These are phyloP conservation scores for Erpornis zantholeuca DNA, from an alignment of 2,113 vertebrate genomes.

Conservation along the genomic window DNA sequence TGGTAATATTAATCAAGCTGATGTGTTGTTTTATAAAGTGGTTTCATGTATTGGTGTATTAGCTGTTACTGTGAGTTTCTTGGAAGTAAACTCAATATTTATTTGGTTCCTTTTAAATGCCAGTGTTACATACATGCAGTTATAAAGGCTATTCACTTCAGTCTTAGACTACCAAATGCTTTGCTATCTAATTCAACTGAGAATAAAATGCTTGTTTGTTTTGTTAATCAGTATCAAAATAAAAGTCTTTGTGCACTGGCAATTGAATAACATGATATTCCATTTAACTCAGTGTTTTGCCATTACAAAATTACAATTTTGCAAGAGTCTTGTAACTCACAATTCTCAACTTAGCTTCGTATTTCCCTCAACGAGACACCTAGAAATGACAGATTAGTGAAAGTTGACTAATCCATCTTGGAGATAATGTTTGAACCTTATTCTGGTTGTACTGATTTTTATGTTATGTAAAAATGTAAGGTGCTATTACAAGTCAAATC, in stretches of 20 bases:
- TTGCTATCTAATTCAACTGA: neutral
- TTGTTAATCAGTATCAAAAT: neutral
- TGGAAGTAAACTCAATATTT: neutral
- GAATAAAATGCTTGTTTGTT: neutral
- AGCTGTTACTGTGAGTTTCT: neutral
- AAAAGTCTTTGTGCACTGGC: neutral
- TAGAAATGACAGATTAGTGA: neutral
- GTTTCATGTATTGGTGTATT: neutral
- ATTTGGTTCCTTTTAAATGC: conserved; percentile 7
- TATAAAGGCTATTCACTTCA: neutral
- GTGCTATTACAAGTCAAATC: conserved; percentile 22
- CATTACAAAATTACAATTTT: neutral
- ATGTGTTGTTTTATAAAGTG: neutral
- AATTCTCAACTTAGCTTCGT: neutral
- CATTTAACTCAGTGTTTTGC: neutral
- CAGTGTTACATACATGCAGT: neutral
- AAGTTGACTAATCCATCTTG: neutral
- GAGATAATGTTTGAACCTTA: neutral
- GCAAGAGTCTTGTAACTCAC: neutral
- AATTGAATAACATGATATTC: neutral
- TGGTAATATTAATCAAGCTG: neutral
- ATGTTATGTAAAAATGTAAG: neutral
- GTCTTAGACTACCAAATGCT: neutral
- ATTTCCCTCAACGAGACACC: neutral
- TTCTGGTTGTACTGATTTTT: neutral